Percentiles rank a stretch among this genome's conserved stretches.
These are phyloP conservation scores for Pogona vitticeps DNA, from an alignment of 2,113 vertebrate genomes.

Conservation along the genomic window DNA sequence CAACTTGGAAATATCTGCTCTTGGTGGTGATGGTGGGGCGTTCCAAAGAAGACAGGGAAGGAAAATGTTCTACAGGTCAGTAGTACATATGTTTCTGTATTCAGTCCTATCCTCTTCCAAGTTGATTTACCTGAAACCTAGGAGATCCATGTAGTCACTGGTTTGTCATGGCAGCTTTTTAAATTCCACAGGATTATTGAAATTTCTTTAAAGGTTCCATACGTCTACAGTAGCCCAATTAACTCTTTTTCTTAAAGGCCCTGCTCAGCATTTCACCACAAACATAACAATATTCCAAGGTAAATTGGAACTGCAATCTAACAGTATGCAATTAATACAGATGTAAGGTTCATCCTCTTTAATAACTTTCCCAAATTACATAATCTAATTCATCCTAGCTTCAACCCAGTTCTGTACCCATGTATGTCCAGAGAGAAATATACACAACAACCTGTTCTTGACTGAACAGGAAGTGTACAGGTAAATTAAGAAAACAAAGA, in stretches of 20 bases:
- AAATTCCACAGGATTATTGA: not conserved
- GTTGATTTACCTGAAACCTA: no score
- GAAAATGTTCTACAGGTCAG: no score
- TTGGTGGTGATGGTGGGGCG: no score
- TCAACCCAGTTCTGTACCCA: not conserved
- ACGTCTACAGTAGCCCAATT: not conserved
- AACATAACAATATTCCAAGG: not conserved
- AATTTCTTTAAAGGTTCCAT: not conserved
- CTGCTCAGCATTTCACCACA: no score
- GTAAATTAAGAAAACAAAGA: constrained; percentile 54
- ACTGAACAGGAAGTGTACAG: constrained; percentile 53
- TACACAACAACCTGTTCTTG: constrained; percentile 47
- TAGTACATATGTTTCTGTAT: no score
- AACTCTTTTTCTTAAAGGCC: not conserved
- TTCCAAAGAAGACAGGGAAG: no score
- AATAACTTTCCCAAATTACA: not conserved
- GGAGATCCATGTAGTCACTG: no score
- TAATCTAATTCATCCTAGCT: not conserved
- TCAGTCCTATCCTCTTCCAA: no score
- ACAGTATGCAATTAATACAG: not conserved
- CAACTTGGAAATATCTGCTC: no score
- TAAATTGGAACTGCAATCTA: not conserved
- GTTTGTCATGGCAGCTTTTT: no score
- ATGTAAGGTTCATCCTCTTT: not conserved
- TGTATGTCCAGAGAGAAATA: not conserved